Evolutionary conservation across 2,888 invertebrate genomes (phyloP).

Genomic region (Acrobasis consociella): DNA sequence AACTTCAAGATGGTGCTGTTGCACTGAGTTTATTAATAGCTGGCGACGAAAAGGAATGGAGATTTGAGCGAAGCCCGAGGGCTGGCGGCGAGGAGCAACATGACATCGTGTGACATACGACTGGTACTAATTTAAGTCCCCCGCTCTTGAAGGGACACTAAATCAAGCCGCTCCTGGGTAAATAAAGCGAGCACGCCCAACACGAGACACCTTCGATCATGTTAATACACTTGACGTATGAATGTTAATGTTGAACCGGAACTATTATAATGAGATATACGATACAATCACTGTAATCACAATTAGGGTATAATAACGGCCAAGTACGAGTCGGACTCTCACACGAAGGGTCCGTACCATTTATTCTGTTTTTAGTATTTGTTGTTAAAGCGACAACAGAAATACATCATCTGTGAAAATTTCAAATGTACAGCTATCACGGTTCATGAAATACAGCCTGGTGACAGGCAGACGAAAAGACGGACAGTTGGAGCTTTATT

Average conservation of each 20-base stretch:
- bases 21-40: slow-evolving; percentile 74
- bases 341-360: no score
- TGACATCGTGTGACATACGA: slow-evolving; percentile 75
- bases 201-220: slow-evolving; percentile 60
- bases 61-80: slow-evolving; percentile 59
- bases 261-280: slow-evolving; percentile 1
- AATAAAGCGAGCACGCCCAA: slow-evolving; percentile 68
- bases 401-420: no score
- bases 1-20: slow-evolving; percentile 48
- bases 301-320: no score
- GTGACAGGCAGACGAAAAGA: no score
- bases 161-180: slow-evolving; percentile 76
- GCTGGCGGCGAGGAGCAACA: slow-evolving; percentile 52
- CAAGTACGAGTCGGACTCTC: no score
- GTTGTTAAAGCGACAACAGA: no score
- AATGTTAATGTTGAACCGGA: slow-evolving; percentile 55
- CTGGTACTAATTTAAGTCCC: slow-evolving; percentile 74
- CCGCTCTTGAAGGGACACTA: slow-evolving; percentile 63
- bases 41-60: slow-evolving; percentile 62
- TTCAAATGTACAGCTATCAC: no score
- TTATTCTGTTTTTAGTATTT: no score
- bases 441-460: no score
- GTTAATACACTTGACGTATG: slow-evolving; percentile 61
- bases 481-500: no score
- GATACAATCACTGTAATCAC: no score